phyloP scores from a whole-genome alignment of 2,888 invertebrate genomes.

The Oeneis ivallda region DNA sequence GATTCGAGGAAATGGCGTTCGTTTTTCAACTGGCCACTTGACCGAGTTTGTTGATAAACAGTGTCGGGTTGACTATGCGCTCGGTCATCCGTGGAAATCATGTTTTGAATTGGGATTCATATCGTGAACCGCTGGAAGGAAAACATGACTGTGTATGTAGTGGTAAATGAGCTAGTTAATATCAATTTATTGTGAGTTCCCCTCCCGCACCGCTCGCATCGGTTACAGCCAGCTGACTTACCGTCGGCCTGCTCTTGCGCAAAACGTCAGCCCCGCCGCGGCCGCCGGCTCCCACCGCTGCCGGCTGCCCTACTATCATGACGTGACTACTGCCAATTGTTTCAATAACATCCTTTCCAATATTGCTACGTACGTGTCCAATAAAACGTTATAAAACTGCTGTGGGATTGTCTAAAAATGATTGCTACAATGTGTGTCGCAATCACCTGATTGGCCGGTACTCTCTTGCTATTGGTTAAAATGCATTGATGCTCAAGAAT shows the following conservation, averaged over 20 bases:
- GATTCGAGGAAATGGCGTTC: conserved; percentile 41
- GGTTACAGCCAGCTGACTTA: conserved; percentile 62
- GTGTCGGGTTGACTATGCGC: conserved; percentile 63
- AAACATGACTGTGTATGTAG: conserved; percentile 44
- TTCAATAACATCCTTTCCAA: conserved; percentile 21
- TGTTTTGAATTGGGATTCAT: conserved; percentile 54
- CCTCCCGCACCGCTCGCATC: conserved; percentile 37
- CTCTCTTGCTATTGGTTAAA: not conserved
- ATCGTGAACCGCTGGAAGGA: conserved; percentile 55
- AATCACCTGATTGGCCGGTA: too few relatives aligned
- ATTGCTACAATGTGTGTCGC: too few relatives aligned
- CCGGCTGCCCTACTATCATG: conserved; percentile 14
- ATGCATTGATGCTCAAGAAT: not conserved
- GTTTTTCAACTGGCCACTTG: conserved; percentile 51
- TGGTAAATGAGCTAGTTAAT: conserved; percentile 27
- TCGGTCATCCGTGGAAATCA: conserved; percentile 44
- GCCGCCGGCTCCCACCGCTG: conserved; percentile 34
- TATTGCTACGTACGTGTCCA: conserved; percentile 3
- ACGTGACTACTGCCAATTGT: conserved; percentile 14
- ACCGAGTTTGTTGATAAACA: conserved; percentile 73
- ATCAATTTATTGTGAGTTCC: conserved; percentile 33
- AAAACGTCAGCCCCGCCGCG: conserved; percentile 33
- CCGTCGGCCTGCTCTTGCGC: conserved; percentile 46
- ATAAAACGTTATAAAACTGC: not conserved
- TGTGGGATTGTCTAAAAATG: too few relatives aligned